Conservation (phyloP, 2,113 vertebrate species). For the Pipra filicauda region DNA sequence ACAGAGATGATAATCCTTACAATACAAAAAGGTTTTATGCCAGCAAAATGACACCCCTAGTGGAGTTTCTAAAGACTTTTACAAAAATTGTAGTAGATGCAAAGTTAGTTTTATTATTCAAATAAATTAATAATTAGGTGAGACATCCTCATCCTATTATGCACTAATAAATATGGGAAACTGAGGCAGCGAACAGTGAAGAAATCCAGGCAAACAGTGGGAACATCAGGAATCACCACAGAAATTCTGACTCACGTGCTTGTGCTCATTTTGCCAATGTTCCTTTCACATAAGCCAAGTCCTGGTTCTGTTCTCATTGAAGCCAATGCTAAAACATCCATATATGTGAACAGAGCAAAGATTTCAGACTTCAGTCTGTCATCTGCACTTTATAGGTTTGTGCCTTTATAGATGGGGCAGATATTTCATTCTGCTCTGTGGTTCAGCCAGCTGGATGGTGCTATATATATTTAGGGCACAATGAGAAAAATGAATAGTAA, state of each 20-base stretch:
- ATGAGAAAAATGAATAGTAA: background rate
- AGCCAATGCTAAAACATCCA: background rate
- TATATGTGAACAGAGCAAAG: background rate
- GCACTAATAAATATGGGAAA: background rate
- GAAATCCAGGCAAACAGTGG: background rate
- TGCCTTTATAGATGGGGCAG: background rate
- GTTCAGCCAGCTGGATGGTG: slow-evolving; percentile 2
- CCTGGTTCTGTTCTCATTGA: background rate
- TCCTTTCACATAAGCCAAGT: background rate
- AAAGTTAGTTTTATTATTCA: background rate
- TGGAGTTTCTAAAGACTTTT: background rate
- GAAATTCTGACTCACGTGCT: background rate
- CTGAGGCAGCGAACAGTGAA: background rate
- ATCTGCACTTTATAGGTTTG: background rate
- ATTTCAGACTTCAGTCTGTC: background rate
- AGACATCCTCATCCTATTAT: background rate
- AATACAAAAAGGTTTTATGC: background rate
- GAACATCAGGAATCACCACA: background rate
- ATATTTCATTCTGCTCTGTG: slow-evolving; percentile 10
- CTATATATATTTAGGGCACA: background rate
- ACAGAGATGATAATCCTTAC: background rate
- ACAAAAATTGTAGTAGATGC: background rate
- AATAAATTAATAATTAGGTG: background rate
- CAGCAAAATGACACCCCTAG: background rate
- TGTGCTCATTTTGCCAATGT: background rate